Conservation (phyloP, 2,113 vertebrate genomes). For the Laticauda laticaudata region DNA sequence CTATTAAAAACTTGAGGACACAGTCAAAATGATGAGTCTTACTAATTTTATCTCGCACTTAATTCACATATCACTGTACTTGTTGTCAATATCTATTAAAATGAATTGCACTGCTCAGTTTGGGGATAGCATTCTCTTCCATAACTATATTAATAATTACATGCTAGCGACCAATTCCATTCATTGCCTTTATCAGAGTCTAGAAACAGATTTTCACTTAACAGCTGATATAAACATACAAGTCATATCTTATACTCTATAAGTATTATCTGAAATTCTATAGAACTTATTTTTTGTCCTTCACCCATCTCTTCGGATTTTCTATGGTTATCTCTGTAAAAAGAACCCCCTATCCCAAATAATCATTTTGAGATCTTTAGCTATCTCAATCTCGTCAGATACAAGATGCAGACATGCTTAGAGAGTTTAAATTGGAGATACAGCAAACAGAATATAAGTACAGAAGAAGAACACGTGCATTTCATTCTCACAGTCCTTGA, state of each 20-base stretch:
- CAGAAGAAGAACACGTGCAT: neutral
- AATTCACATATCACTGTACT: neutral
- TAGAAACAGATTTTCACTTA: constrained; percentile 28
- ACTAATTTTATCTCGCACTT: neutral
- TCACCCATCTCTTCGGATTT: constrained; percentile 58
- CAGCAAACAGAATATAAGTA: neutral
- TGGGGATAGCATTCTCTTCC: neutral
- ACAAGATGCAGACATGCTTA: neutral
- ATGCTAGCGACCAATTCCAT: fast-evolving
- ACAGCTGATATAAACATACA: constrained; percentile 28
- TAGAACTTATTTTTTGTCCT: constrained; percentile 65
- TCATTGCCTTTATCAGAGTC: neutral
- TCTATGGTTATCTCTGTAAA: constrained; percentile 55
- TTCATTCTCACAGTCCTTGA: neutral
- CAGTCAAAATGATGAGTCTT: neutral
- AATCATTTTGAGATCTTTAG: constrained; percentile 61
- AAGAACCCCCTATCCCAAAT: constrained; percentile 60
- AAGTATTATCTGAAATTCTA: constrained; percentile 58
- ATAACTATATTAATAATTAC: neutral
- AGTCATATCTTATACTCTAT: constrained; percentile 43
- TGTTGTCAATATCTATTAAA: neutral
- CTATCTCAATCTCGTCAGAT: constrained; percentile 51
- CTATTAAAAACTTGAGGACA: neutral
- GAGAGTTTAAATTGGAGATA: neutral
- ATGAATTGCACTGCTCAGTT: neutral